Conservation (phyloP, 2,113 vertebrate species). For the Acrocephalus kingi region DNA sequence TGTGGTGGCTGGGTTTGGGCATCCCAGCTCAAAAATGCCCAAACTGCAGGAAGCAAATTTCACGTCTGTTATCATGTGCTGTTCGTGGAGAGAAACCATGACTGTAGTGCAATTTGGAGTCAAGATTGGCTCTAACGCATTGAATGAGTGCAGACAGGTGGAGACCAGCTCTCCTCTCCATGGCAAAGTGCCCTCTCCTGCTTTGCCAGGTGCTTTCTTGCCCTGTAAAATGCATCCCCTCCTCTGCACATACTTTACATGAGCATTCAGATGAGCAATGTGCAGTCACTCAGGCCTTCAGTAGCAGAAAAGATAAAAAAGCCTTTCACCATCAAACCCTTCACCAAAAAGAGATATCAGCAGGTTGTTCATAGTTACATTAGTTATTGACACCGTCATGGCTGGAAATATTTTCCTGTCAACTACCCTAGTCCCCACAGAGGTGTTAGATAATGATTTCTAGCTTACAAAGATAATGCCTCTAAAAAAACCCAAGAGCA, state of each 20-base stretch:
- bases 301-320: neutral
- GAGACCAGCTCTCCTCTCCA: accelerated
- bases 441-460: neutral
- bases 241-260: neutral
- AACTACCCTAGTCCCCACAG: neutral
- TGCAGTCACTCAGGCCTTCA: neutral
- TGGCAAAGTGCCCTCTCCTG: neutral
- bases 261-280: neutral
- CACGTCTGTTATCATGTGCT: accelerated
- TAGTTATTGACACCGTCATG: neutral
- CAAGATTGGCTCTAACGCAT: neutral
- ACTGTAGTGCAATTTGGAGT: neutral
- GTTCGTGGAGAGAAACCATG: accelerated
- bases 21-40: neutral
- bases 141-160: neutral
- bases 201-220: accelerated
- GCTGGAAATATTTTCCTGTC: neutral
- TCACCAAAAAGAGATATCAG: neutral
- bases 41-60: neutral
- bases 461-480: neutral
- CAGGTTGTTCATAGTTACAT: neutral
- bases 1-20: too few relatives aligned
- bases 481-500: neutral
- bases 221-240: neutral
- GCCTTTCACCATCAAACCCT: accelerated